A percentile compares a stretch with the other conserved stretches of the same genome.
Conservation (phyloP, 1,140 invertebrate species). For the Acromyrmex charruanus region DNA sequence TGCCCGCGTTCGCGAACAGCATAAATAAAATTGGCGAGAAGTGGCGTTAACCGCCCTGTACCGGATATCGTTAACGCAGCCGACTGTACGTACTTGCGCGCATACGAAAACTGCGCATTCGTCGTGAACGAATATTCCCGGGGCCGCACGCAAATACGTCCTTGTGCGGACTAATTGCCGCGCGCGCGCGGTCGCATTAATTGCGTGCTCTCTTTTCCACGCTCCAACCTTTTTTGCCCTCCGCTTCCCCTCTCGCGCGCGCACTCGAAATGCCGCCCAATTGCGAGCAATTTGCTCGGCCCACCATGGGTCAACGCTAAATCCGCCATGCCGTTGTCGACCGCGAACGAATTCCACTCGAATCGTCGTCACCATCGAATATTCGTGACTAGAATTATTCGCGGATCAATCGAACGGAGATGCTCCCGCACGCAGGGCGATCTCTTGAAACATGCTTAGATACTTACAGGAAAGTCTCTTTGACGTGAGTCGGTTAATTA, state of each 20-base stretch:
- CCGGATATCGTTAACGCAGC: background rate
- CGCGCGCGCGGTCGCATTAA: constrained; percentile 66
- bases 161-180: constrained; percentile 65
- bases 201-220: constrained; percentile 65
- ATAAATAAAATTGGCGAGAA: background rate
- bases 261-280: constrained; percentile 39
- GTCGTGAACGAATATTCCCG: constrained; percentile 45
- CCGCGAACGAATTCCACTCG: constrained; percentile 21
- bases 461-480: background rate
- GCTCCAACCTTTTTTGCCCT: constrained; percentile 35
- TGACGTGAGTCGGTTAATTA: background rate
- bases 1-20: background rate
- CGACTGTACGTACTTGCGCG: background rate
- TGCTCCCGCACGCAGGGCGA: background rate
- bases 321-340: constrained; percentile 22
- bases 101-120: constrained; percentile 65
- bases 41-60: background rate
- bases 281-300: constrained; percentile 51
- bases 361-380: constrained; percentile 24
- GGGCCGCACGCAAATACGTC: constrained; percentile 69
- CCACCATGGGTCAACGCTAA: constrained; percentile 36
- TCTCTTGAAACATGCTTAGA: background rate
- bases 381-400: constrained; percentile 38
- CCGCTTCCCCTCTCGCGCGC: background rate
- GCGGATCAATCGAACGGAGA: background rate